A percentile compares a stretch with the other conserved stretches of the same genome.
phyloP scores from a whole-genome alignment of 2,113 vertebrate genomes.

The Orientallactaga bullata region DNA sequence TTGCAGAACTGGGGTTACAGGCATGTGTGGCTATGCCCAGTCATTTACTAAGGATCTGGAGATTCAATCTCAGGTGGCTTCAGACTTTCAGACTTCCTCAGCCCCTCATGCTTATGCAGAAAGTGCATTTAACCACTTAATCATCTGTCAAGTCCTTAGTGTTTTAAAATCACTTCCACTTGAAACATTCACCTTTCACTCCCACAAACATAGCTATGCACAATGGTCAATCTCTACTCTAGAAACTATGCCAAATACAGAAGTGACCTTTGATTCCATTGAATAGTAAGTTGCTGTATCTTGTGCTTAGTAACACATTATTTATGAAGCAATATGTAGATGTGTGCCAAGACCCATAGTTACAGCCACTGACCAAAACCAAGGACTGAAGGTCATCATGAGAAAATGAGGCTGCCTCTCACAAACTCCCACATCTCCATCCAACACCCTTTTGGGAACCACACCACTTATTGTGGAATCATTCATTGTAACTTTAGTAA shows the following conservation, averaged over 20 bases:
- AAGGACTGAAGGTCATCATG: neutral
- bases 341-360: neutral
- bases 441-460: neutral
- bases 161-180: constrained; percentile 46
- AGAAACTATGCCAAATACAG: neutral
- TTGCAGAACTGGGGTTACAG: no score
- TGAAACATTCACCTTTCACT: neutral
- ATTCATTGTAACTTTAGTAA: neutral
- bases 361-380: neutral
- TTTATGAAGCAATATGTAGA: neutral
- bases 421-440: neutral
- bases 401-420: neutral
- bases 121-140: no score
- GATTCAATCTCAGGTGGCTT: no score
- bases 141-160: neutral
- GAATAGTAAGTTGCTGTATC: neutral
- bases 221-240: neutral
- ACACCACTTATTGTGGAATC: neutral
- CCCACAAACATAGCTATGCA: neutral
- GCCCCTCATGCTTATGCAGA: no score
- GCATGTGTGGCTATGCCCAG: no score
- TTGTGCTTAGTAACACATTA: neutral
- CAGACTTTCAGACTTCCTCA: no score
- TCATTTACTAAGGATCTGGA: no score
- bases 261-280: constrained; percentile 4